Evolutionary conservation across 2,113 vertebrate species (phyloP).

Genomic region (Vulpes vulpes): DNA sequence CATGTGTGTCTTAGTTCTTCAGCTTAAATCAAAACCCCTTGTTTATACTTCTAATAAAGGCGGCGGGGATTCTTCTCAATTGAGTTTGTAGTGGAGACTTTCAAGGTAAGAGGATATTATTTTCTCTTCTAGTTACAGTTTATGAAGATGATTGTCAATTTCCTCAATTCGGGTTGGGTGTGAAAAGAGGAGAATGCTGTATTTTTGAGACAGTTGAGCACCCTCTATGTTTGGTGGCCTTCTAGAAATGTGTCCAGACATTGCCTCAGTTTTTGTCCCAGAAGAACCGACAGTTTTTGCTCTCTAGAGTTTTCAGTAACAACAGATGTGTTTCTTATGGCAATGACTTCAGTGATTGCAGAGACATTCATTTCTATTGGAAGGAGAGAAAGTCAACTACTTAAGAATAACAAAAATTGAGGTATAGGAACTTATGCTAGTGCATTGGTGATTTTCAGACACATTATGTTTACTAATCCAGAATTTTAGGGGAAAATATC

Average conservation of each 20-base stretch:
- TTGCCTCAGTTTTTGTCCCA: background rate
- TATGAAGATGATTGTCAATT: background rate
- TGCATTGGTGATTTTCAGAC: background rate
- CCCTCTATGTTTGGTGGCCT: background rate
- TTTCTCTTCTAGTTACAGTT: background rate
- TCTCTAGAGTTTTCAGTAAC: background rate
- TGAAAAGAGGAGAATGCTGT: background rate
- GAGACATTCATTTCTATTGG: background rate
- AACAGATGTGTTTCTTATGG: background rate
- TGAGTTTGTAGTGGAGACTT: background rate
- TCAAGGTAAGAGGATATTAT: background rate
- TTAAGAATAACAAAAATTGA: constrained; percentile 16
- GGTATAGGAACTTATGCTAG: background rate
- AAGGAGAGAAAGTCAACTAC: background rate
- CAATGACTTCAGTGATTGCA: background rate
- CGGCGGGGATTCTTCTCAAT: background rate
- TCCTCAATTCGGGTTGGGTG: background rate
- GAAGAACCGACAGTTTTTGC: background rate
- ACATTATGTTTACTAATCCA: background rate
- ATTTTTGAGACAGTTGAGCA: background rate
- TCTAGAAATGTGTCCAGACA: background rate
- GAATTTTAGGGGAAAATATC: background rate
- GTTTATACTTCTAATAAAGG: background rate
- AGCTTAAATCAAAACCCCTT: background rate
- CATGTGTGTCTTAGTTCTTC: background rate